Evolutionary conservation across 1,140 invertebrate genomes (phyloP).

Genomic region (Asobara japonica): DNA sequence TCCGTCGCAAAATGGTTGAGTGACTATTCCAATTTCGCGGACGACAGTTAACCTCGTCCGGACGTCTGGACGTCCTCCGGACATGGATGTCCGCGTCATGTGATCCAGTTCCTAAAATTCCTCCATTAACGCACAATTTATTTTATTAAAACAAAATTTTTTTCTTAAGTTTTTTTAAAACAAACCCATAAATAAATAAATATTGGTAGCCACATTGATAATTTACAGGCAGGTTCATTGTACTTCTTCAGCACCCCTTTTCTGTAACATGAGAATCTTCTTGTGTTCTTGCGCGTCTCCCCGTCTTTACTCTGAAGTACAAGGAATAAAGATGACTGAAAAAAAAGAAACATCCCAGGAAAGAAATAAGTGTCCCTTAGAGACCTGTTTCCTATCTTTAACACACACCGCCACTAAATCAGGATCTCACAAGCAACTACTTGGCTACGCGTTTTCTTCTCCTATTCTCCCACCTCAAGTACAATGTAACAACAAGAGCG

Average conservation of each 20-base stretch:
- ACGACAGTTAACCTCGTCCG: too few relatives aligned
- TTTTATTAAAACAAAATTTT: too few relatives aligned
- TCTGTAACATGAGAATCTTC: slow-evolving; percentile 16
- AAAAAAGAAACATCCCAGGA: background rate
- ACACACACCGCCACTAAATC: slow-evolving; percentile 12
- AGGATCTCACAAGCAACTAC: slow-evolving; percentile 11
- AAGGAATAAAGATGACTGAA: background rate
- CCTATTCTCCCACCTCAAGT: slow-evolving; percentile 3
- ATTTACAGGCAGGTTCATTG: slow-evolving; percentile 9
- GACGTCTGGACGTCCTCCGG: too few relatives aligned
- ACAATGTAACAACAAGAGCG: background rate
- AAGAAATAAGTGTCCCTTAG: slow-evolving; percentile 2
- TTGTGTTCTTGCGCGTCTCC: background rate
- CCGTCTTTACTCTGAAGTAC: background rate
- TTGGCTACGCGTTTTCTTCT: slow-evolving; percentile 4
- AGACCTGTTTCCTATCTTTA: slow-evolving; percentile 2
- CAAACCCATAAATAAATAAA: too few relatives aligned
- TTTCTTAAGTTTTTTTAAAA: too few relatives aligned
- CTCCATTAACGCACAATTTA: too few relatives aligned
- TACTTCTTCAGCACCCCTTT: slow-evolving; percentile 4
- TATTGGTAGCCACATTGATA: too few relatives aligned
- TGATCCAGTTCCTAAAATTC: too few relatives aligned
- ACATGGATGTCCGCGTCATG: too few relatives aligned
- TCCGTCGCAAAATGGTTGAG: too few relatives aligned
- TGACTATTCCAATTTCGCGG: too few relatives aligned